Conservation (phyloP, 2,888 invertebrate genomes). For the Tetrapedia diversipes region DNA sequence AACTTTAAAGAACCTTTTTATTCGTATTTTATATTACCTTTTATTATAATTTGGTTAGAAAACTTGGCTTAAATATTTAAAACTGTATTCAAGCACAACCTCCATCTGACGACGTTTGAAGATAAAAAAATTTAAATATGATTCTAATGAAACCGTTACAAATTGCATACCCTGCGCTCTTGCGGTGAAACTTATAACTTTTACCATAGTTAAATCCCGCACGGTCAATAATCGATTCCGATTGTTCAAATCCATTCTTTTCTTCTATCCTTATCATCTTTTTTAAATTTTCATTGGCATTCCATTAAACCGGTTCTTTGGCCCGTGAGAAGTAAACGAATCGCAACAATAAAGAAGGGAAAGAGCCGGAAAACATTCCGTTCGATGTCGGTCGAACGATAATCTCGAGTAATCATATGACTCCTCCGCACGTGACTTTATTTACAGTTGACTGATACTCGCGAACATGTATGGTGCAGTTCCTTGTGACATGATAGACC, state of each 20-base stretch:
- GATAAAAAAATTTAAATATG: constrained; percentile 1
- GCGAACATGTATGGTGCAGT: constrained; percentile 77
- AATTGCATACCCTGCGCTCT: constrained; percentile 28
- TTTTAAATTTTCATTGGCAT: constrained; percentile 6
- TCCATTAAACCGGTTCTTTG: constrained; percentile 24
- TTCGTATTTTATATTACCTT: neutral
- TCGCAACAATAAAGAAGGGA: neutral
- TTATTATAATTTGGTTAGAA: neutral
- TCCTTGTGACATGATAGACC: constrained; percentile 75
- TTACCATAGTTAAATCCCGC: neutral
- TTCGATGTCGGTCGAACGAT: constrained; percentile 52
- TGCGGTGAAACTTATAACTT: neutral
- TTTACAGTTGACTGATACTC: constrained; percentile 80
- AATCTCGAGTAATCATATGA: constrained; percentile 81
- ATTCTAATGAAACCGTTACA: neutral
- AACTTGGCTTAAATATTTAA: neutral
- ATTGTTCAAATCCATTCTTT: constrained; percentile 6
- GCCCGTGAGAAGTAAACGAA: neutral
- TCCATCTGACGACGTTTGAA: neutral
- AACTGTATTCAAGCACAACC: neutral
- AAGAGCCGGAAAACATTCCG: constrained; percentile 35
- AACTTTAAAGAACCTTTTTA: neutral
- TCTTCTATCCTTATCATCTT: constrained; percentile 15
- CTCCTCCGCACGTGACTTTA: constrained; percentile 82
- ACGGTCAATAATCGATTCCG: constrained; percentile 26